These are phyloP conservation scores for Habrosyne pyritoides DNA, from an alignment of 2,888 invertebrate genomes.

Conservation along the genomic window DNA sequence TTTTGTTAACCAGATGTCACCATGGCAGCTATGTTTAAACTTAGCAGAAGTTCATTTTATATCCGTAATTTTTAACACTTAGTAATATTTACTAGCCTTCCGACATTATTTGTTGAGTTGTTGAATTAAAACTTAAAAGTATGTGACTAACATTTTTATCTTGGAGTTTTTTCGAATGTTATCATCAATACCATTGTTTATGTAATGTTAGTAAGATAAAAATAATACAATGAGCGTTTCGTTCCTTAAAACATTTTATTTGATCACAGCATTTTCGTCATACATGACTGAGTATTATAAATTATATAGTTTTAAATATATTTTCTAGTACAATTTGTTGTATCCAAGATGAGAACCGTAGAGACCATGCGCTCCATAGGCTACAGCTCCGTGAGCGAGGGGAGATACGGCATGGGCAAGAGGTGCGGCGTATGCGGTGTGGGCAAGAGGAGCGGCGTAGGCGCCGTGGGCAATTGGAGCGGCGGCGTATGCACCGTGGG, in stretches of 20 bases:
- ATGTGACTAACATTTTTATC: not conserved
- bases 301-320: conserved; percentile 32
- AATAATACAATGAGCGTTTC: conserved; percentile 1
- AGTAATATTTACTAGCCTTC: not conserved
- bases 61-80: too few relatives aligned
- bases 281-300: conserved; percentile 37
- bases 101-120: not conserved
- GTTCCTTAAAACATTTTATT: conserved; percentile 26
- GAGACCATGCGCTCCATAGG: conserved; percentile 46
- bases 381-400: conserved; percentile 40
- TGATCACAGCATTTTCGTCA: conserved; percentile 47
- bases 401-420: conserved; percentile 32
- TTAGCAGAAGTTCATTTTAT: too few relatives aligned
- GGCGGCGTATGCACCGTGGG: conserved; percentile 30
- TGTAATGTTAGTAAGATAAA: conserved; percentile 4
- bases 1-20: too few relatives aligned
- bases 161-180: conserved; percentile 4
- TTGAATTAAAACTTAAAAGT: not conserved
- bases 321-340: conserved; percentile 40
- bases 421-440: conserved; percentile 34
- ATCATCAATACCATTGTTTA: conserved; percentile 5
- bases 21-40: too few relatives aligned
- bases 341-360: conserved; percentile 48
- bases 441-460: conserved; percentile 39
- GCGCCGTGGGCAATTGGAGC: conserved; percentile 24